Evolutionary conservation across 2,797 vertebrate species (phyloP).

Genomic region (Lerista edwardsae): DNA sequence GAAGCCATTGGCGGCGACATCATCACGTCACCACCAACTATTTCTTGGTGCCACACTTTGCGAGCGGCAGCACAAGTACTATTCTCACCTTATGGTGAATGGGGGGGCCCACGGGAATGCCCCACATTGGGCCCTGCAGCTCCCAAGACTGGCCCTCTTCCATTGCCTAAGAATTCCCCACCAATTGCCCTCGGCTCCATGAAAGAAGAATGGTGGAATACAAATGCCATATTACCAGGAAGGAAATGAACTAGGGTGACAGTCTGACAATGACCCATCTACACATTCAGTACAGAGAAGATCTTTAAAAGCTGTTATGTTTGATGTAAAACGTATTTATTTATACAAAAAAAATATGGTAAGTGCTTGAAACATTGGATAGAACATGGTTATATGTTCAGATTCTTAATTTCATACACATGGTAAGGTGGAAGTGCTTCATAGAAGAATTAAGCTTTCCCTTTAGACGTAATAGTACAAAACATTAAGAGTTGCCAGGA

Average conservation of each 20-base stretch:
- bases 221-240: too few relatives aligned
- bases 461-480: conserved; percentile 71
- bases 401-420: conserved; percentile 77
- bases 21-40: too few relatives aligned
- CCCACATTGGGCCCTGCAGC: too few relatives aligned
- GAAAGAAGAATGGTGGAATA: too few relatives aligned
- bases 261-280: not conserved
- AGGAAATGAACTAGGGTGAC: not conserved
- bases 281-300: not conserved
- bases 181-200: too few relatives aligned
- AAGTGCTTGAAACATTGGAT: conserved; percentile 75
- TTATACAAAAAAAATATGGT: conserved; percentile 77
- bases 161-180: too few relatives aligned
- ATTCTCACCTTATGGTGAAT: too few relatives aligned
- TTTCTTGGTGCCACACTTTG: too few relatives aligned
- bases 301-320: conserved; percentile 21
- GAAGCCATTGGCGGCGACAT: too few relatives aligned
- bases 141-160: too few relatives aligned
- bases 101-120: too few relatives aligned
- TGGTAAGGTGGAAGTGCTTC: conserved; percentile 72
- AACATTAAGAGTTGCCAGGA: conserved; percentile 72
- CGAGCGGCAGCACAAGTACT: too few relatives aligned
- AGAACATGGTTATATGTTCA: conserved; percentile 76
- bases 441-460: conserved; percentile 69
- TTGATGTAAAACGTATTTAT: conserved; percentile 75